A percentile compares a stretch with the other conserved stretches of the same genome.
These are phyloP conservation scores for Archilochus colubris DNA, from an alignment of 2,113 vertebrate species.

Conservation along the genomic window DNA sequence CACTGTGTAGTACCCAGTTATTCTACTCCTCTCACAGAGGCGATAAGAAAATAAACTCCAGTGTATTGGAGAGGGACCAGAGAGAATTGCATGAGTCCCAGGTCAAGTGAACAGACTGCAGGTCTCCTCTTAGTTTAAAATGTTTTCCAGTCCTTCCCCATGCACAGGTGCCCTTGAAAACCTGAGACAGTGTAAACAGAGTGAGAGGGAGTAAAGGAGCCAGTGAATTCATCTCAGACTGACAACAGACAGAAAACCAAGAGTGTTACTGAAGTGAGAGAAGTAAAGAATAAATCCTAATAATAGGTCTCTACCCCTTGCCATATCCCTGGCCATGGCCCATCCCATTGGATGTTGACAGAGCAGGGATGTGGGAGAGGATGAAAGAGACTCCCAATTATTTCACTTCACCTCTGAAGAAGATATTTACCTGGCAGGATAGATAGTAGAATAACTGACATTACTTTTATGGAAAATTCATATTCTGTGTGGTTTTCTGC, in stretches of 20 bases:
- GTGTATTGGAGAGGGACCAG: background rate
- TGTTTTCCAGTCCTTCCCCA: background rate
- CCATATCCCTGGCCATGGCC: background rate
- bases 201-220: background rate
- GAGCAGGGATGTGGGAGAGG: background rate
- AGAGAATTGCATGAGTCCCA: background rate
- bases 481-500: background rate
- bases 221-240: background rate
- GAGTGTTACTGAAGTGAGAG: background rate
- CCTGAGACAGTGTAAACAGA: background rate
- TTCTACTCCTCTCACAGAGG: background rate
- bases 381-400: background rate
- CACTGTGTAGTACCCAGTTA: background rate
- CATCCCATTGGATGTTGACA: background rate
- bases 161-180: background rate
- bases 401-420: background rate
- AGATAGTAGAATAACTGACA: accelerated
- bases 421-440: background rate
- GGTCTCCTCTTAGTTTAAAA: background rate
- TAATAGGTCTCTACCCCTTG: background rate
- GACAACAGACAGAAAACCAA: background rate
- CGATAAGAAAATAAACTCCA: background rate
- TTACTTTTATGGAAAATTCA: background rate
- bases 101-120: background rate
- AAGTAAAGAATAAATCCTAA: background rate